phyloP scores from a whole-genome alignment of 2,797 vertebrate genomes.

The Bucorvus abyssinicus region DNA sequence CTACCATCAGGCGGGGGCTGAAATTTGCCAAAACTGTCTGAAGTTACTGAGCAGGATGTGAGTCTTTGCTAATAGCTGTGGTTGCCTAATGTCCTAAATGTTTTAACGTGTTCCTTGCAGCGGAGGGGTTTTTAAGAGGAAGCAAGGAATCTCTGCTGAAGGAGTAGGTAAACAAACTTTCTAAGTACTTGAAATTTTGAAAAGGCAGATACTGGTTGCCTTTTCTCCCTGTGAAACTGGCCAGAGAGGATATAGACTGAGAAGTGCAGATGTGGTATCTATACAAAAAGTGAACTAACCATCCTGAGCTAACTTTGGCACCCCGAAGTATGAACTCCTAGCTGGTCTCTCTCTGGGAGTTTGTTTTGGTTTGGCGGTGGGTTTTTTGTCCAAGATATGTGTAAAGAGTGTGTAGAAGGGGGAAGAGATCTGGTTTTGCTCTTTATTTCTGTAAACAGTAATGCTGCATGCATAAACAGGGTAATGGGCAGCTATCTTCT shows the following conservation, averaged over 20 bases:
- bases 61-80: background rate
- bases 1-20: background rate
- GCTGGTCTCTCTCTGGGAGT: background rate
- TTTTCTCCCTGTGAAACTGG: background rate
- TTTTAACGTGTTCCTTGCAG: background rate
- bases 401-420: background rate
- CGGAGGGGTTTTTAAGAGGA: background rate
- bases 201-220: rapidly evolving
- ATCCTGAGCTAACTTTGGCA: background rate
- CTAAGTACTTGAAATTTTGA: rapidly evolving
- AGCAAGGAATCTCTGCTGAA: background rate
- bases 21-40: background rate
- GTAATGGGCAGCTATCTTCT: background rate
- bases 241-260: background rate
- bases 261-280: background rate
- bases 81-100: background rate
- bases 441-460: background rate
- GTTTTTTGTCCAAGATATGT: background rate
- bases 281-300: background rate
- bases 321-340: background rate
- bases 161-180: background rate
- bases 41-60: background rate
- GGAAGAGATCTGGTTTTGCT: background rate
- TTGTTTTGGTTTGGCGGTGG: background rate
- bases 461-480: background rate